Evolutionary conservation across 2,888 invertebrate genomes (phyloP).

Genomic region (Tachina fera): DNA sequence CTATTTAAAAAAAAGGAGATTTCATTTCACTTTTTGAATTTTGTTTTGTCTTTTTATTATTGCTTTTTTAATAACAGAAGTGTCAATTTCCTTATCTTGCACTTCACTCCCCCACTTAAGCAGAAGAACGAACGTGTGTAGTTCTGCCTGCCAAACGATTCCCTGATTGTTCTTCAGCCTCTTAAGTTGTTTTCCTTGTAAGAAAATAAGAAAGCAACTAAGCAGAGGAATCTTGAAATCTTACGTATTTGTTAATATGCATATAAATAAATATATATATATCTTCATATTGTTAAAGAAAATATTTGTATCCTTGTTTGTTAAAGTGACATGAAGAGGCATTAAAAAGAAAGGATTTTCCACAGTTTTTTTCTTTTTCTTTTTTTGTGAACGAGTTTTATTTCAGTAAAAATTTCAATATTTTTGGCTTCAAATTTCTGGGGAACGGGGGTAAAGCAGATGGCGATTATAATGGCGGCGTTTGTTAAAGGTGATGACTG

Average conservation of each 20-base stretch:
- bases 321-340: slow-evolving; percentile 35
- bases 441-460: slow-evolving; percentile 39
- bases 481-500: slow-evolving; percentile 28
- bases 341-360: slow-evolving; percentile 51
- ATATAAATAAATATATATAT: slow-evolving; percentile 42
- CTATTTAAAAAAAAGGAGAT: slow-evolving; percentile 49
- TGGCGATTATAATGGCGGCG: slow-evolving; percentile 19
- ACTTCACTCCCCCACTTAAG: slow-evolving; percentile 25
- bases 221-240: slow-evolving; percentile 48
- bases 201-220: slow-evolving; percentile 28
- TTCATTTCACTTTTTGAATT: slow-evolving; percentile 20
- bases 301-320: slow-evolving; percentile 57
- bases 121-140: slow-evolving; percentile 19
- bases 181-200: slow-evolving; percentile 62
- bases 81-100: slow-evolving; percentile 61
- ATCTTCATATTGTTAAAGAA: slow-evolving; percentile 37
- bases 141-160: slow-evolving; percentile 41
- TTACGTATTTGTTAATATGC: slow-evolving; percentile 67
- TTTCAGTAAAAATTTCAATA: slow-evolving; percentile 49
- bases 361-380: slow-evolving; percentile 8
- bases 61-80: slow-evolving; percentile 54
- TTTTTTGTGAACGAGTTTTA: slow-evolving; percentile 13
- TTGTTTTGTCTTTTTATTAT: slow-evolving; percentile 24
- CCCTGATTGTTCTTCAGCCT: slow-evolving; percentile 12
- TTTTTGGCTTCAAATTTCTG: slow-evolving; percentile 63